Conservation (phyloP, 92 coral and sea anemone genomes). For the Phymanthus crucifer region DNA sequence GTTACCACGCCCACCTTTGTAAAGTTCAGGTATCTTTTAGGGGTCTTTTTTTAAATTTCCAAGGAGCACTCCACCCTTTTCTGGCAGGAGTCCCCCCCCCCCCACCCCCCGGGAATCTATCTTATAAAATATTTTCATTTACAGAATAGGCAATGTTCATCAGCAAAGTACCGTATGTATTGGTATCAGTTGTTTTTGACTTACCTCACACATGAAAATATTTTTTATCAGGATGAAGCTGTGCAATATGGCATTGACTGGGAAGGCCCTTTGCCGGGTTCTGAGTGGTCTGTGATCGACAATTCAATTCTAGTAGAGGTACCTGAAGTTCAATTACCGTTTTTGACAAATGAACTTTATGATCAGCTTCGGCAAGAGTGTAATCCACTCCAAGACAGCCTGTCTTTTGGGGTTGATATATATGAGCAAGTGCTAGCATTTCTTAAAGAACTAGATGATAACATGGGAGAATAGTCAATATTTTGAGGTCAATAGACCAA, state of each 20-base stretch:
- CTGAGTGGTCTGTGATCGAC: conserved; percentile 24
- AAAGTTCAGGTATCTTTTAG: too few species aligned
- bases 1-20: too few species aligned
- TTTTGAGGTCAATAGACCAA: conserved; percentile 12
- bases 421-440: conserved; percentile 38
- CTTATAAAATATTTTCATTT: background rate
- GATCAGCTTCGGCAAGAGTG: conserved; percentile 22
- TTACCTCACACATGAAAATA: background rate
- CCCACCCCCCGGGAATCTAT: too few species aligned
- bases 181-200: background rate
- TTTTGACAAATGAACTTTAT: conserved; percentile 30
- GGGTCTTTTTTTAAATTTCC: too few species aligned
- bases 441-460: conserved; percentile 16
- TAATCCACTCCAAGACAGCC: conserved; percentile 43
- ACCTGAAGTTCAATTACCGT: conserved; percentile 31
- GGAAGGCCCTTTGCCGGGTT: conserved; percentile 44
- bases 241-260: conserved; percentile 50
- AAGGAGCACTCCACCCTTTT: too few species aligned
- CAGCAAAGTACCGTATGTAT: background rate
- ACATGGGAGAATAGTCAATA: conserved; percentile 1
- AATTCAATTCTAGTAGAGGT: conserved; percentile 15
- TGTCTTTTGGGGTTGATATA: conserved; percentile 54
- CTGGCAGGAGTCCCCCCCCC: too few species aligned
- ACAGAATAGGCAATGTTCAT: background rate
- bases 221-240: conserved; percentile 41